Base-by-base conservation (phyloP, 2,797 vertebrate genomes). In the Anableps anableps region DNA sequence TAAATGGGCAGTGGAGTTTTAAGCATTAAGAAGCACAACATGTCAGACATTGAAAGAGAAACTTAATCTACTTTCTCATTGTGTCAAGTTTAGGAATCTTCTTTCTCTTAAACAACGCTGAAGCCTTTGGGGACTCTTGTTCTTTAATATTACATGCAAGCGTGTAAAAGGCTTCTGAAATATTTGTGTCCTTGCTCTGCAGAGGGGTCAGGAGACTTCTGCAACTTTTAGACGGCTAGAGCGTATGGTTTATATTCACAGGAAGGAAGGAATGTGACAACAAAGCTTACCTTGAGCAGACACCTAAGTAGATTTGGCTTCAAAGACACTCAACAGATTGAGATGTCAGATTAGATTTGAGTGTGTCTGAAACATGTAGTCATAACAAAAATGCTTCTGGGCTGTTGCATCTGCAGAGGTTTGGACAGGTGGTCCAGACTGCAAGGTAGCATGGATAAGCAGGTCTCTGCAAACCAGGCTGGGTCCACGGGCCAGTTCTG, bases 341-440 rank as follows among this genome's bases (percentile, higher is more conserved):
- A 92, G 88, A 91, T 88, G 92, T 92, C 91, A 89, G 91, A 93
- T 93, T 91, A 92, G 88, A 94, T 93, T 88, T 82, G 82, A 87
- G 91, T 83, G 88, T 90, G 82, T 91, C 86, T 88, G 86, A 91
- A 92, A 91, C 90, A 88, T 86, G 84, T 85, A 91, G 89, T 88
- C 92, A 91, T 91, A 93, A 91, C 92, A 93, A 90, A 91, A 88
- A 83, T 74, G 83, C 81, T 87, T 80, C 85, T 88, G 88, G 86
- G 86, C 89, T 90, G 86, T 91, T 91, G 92, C 89, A 88, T 93
- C 88, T 88, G 91, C 90, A 91, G 78, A 84, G 86, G 86, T 83
- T 80, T 89, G 83, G 86, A 92, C 90, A 92, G 91, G 93, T 91
- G 91, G 90, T 83, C 80, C n/a, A n/a, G n/a, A n/a, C n/a, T n/a